Evolutionary conservation across 2,888 invertebrate species (phyloP).

Genomic region (Oxystoma pomonae): DNA sequence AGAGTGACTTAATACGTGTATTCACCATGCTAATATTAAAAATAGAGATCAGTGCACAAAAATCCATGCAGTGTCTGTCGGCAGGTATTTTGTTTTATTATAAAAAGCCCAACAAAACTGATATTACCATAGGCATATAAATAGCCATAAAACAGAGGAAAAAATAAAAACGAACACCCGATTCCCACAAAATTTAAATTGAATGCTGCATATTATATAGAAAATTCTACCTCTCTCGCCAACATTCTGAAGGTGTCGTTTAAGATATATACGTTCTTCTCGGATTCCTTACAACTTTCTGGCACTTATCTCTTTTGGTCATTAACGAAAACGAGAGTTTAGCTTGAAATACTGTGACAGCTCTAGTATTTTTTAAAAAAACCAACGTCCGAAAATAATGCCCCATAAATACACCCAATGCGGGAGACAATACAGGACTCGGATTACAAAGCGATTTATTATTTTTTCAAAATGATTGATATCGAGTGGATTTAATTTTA

Average conservation of each 20-base stretch:
- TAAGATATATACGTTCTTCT: constrained; percentile 41
- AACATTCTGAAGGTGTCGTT: constrained; percentile 43
- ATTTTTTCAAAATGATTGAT: background rate
- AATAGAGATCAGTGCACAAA: too few species aligned
- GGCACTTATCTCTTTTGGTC: background rate
- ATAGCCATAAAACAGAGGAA: constrained; percentile 43
- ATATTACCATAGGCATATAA: constrained; percentile 44
- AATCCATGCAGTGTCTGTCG: too few species aligned
- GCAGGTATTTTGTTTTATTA: too few species aligned
- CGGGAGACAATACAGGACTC: background rate
- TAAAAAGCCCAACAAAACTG: constrained; percentile 38
- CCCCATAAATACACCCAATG: background rate
- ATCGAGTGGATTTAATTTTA: background rate
- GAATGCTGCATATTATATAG: constrained; percentile 45
- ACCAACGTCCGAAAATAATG: too few species aligned
- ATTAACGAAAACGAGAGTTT: background rate
- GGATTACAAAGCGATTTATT: background rate
- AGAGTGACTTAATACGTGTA: too few species aligned
- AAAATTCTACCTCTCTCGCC: constrained; percentile 40
- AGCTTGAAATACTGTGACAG: background rate
- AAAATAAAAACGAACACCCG: constrained; percentile 36
- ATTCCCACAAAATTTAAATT: constrained; percentile 45
- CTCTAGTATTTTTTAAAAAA: background rate
- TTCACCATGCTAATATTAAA: too few species aligned
- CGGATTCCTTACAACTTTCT: constrained; percentile 38